These are phyloP conservation scores for Hypomesus transpacificus DNA, from an alignment of 2,113 vertebrate genomes.

Conservation along the genomic window DNA sequence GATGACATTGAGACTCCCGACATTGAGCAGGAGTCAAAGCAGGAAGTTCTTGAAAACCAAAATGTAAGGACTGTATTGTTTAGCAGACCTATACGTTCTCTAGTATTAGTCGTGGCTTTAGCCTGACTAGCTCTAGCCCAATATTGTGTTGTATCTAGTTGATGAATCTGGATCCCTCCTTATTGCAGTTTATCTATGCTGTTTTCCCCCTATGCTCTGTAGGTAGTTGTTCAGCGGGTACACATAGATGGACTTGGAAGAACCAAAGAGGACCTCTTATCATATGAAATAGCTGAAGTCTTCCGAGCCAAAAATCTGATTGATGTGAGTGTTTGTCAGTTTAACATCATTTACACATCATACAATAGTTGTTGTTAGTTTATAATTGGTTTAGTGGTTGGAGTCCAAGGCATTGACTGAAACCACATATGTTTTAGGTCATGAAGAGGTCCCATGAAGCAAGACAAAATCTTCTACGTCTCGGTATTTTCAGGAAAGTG, in stretches of 20 bases:
- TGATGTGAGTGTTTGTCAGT: slow-evolving; percentile 73
- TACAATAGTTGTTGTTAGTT: neutral
- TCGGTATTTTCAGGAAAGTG: slow-evolving; percentile 92
- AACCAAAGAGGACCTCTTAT: slow-evolving; percentile 91
- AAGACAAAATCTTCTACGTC: slow-evolving; percentile 87
- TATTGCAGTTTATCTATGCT: neutral
- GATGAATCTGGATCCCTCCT: neutral
- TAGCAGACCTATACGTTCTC: neutral
- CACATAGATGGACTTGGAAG: slow-evolving; percentile 91
- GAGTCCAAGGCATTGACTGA: neutral
- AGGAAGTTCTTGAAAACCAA: slow-evolving; percentile 96
- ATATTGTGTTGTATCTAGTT: neutral
- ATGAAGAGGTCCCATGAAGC: slow-evolving; percentile 93
- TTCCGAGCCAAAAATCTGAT: slow-evolving; percentile 92
- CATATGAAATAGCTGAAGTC: slow-evolving; percentile 87
- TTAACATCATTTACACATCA: neutral
- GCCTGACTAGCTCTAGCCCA: neutral
- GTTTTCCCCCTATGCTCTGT: slow-evolving; percentile 10
- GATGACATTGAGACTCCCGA: slow-evolving; percentile 86
- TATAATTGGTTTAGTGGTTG: neutral
- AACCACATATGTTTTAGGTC: slow-evolving; percentile 70
- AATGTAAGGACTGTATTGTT: slow-evolving; percentile 70
- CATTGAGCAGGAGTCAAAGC: slow-evolving; percentile 84
- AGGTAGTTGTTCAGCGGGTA: slow-evolving; percentile 93
- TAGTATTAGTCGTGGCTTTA: too few species aligned